phyloP scores from a whole-genome alignment of 2,888 invertebrate species.

The Cheilosia soror region DNA sequence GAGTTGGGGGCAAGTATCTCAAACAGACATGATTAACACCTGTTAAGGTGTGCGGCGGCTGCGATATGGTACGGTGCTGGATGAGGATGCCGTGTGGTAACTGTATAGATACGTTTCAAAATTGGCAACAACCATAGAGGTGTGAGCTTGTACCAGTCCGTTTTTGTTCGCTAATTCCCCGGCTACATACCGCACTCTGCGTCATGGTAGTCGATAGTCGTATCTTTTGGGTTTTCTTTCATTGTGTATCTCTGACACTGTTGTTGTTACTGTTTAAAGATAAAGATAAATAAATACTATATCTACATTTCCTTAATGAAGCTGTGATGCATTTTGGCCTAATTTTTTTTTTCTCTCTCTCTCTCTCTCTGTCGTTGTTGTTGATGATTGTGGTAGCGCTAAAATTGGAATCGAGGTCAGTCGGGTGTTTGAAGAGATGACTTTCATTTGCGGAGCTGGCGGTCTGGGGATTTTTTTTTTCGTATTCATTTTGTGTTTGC shows the following conservation, averaged over 20 bases:
- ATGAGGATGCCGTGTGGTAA: neutral
- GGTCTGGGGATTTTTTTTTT: constrained; percentile 32
- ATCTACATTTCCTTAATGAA: constrained; percentile 58
- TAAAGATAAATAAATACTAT: constrained; percentile 32
- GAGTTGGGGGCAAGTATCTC: constrained; percentile 30
- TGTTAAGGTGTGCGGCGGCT: constrained; percentile 42
- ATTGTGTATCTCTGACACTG: constrained; percentile 17
- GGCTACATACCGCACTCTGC: neutral
- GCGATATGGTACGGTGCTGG: neutral
- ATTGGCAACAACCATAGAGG: constrained; percentile 44
- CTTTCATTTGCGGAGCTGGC: constrained; percentile 62
- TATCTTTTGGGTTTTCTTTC: constrained; percentile 33
- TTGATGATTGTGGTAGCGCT: constrained; percentile 43
- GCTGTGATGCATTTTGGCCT: constrained; percentile 66
- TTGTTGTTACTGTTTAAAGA: constrained; percentile 22
- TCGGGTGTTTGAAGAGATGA: constrained; percentile 62
- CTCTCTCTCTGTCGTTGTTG: constrained; percentile 2
- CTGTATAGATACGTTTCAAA: constrained; percentile 17
- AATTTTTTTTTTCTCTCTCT: constrained; percentile 41
- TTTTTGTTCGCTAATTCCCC: neutral
- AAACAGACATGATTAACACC: constrained; percentile 69
- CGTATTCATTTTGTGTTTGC: constrained; percentile 34
- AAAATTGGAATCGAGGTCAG: constrained; percentile 69
- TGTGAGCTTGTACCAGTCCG: constrained; percentile 26
- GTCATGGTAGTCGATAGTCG: neutral